phyloP scores from a whole-genome alignment of 2,113 vertebrate species.

The Pachypanchax playfairii region DNA sequence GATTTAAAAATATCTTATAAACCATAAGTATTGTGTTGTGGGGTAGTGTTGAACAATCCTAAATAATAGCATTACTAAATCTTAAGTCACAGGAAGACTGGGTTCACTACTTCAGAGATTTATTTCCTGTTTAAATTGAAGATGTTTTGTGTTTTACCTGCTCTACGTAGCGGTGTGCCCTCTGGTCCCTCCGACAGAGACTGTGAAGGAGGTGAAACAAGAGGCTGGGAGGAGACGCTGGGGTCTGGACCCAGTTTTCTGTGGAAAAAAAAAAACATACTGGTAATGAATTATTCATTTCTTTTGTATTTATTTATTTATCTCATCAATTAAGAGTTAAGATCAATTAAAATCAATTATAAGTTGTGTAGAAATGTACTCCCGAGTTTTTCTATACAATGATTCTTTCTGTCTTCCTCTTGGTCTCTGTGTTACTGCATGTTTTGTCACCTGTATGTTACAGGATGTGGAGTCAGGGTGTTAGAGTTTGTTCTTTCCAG shows the following conservation, averaged over 20 bases:
- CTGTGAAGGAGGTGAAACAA: conserved; percentile 79
- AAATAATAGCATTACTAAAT: no score
- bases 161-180: conserved; percentile 87
- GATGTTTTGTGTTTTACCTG: conserved; percentile 75
- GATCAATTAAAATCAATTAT: no score
- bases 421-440: background rate
- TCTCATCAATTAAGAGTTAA: no score
- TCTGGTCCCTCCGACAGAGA: conserved; percentile 80
- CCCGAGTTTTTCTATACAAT: no score
- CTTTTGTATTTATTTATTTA: no score
- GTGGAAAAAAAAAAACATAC: conserved; percentile 10
- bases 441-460: conserved; percentile 84
- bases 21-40: no score
- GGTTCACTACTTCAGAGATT: background rate
- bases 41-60: no score
- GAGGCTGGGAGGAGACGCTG: conserved; percentile 75
- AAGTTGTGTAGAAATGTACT: no score
- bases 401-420: background rate
- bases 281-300: no score
- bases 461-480: conserved; percentile 67
- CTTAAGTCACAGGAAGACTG: background rate
- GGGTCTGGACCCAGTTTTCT: conserved; percentile 87
- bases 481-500: conserved; percentile 86
- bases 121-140: background rate
- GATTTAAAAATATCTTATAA: no score